Evolutionary conservation across 2,113 vertebrate genomes (phyloP).

Genomic region (Hippocampus abdominalis): DNA sequence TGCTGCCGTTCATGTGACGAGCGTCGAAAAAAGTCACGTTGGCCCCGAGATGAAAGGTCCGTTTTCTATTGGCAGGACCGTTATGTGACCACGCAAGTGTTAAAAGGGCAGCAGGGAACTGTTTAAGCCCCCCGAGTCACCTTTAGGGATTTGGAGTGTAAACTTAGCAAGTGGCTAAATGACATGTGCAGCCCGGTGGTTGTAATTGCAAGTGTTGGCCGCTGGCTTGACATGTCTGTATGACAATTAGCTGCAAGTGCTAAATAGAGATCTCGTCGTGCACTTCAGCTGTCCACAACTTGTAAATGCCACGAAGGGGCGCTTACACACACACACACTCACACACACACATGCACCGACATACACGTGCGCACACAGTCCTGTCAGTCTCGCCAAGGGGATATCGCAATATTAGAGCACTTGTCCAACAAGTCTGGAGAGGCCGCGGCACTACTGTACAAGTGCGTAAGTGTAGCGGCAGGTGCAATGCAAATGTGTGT

Average conservation of each 20-base stretch:
- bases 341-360: conserved; percentile 26
- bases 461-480: conserved; percentile 29
- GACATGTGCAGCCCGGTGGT: conserved; percentile 35
- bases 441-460: conserved; percentile 5
- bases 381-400: conserved; percentile 56
- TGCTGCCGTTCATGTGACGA: conserved; percentile 34
- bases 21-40: conserved; percentile 30
- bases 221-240: conserved; percentile 32
- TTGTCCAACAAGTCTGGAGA: conserved; percentile 42
- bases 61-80: conserved; percentile 37
- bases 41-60: conserved; percentile 36
- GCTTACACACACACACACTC: conserved; percentile 23
- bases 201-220: conserved; percentile 55
- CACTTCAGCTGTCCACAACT: conserved; percentile 67
- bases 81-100: conserved; percentile 59
- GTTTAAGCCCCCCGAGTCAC: conserved; percentile 59
- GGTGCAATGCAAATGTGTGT: conserved; percentile 21
- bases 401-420: conserved; percentile 37
- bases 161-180: conserved; percentile 54
- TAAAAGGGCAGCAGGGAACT: conserved; percentile 66
- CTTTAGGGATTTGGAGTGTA: conserved; percentile 44
- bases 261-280: conserved; percentile 69
- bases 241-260: conserved; percentile 65
- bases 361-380: conserved; percentile 44
- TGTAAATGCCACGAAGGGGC: conserved; percentile 67